phyloP scores from a whole-genome alignment of 1,140 invertebrate species.

The Bombus confusus region DNA sequence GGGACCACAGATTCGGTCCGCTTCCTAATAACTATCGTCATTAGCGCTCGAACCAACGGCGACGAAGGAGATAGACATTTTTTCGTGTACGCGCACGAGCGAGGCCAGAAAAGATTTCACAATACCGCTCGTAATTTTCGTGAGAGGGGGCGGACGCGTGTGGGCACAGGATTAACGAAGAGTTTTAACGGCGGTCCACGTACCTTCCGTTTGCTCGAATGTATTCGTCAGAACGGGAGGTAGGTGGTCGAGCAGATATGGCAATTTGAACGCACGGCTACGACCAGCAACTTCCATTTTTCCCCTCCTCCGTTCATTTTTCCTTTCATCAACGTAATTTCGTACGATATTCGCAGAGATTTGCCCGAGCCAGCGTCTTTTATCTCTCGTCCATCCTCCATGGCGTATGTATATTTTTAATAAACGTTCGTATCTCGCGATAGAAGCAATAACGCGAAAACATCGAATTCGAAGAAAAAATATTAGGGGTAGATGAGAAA shows the following conservation, averaged over 20 bases:
- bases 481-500: not conserved
- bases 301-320: too few species aligned
- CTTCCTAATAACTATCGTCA: constrained; percentile 75
- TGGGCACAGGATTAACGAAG: constrained; percentile 51
- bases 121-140: constrained; percentile 61
- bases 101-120: constrained; percentile 48
- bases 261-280: too few species aligned
- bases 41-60: constrained; percentile 68
- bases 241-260: too few species aligned
- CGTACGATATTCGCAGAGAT: not conserved
- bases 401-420: not conserved
- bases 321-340: constrained; percentile 16
- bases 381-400: not conserved
- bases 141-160: not conserved
- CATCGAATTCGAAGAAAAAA: not conserved
- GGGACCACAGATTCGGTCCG: constrained; percentile 47
- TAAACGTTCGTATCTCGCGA: not conserved
- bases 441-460: not conserved
- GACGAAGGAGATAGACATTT: constrained; percentile 62
- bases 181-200: constrained; percentile 25
- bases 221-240: constrained; percentile 25
- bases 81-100: constrained; percentile 58
- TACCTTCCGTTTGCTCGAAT: constrained; percentile 18
- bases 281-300: not conserved
- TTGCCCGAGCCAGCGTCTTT: too few species aligned